A percentile compares a stretch with the other conserved stretches of the same genome.
phyloP scores from a whole-genome alignment of 2,888 invertebrate species.

The Athrips mouffetella region DNA sequence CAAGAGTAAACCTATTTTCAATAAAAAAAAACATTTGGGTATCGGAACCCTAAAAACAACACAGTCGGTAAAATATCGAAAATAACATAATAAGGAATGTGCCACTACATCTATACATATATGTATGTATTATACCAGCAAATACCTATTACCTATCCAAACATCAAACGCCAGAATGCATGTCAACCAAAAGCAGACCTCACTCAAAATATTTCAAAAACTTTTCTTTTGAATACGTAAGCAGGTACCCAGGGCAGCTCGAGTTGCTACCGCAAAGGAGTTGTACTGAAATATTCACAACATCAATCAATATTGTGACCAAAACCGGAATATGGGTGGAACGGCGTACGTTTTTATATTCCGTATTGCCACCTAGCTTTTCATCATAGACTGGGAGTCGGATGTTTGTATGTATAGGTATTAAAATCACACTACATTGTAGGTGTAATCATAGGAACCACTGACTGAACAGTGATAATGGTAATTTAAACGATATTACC shows the following conservation, averaged over 20 bases:
- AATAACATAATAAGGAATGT: too few species aligned
- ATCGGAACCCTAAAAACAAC: too few species aligned
- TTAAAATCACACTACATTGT: too few species aligned
- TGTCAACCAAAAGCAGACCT: slow-evolving; percentile 5
- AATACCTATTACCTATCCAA: too few species aligned
- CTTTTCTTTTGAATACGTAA: slow-evolving; percentile 5
- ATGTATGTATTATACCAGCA: too few species aligned
- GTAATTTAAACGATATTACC: too few species aligned
- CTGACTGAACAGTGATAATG: too few species aligned
- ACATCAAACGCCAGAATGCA: neutral
- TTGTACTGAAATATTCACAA: slow-evolving; percentile 41
- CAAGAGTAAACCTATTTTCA: too few species aligned
- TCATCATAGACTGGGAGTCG: slow-evolving; percentile 34
- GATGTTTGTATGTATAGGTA: neutral
- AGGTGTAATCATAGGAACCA: too few species aligned
- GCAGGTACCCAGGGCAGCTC: neutral
- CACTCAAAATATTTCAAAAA: slow-evolving; percentile 4
- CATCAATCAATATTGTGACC: slow-evolving; percentile 61
- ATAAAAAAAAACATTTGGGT: too few species aligned
- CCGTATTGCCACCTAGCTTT: slow-evolving; percentile 51
- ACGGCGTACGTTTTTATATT: slow-evolving; percentile 45
- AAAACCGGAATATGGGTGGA: slow-evolving; percentile 27
- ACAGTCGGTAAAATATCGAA: too few species aligned
- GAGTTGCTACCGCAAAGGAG: slow-evolving; percentile 20
- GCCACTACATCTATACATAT: too few species aligned